Conservation (phyloP, 2,888 invertebrate species). For the Ceriagrion tenellum region DNA sequence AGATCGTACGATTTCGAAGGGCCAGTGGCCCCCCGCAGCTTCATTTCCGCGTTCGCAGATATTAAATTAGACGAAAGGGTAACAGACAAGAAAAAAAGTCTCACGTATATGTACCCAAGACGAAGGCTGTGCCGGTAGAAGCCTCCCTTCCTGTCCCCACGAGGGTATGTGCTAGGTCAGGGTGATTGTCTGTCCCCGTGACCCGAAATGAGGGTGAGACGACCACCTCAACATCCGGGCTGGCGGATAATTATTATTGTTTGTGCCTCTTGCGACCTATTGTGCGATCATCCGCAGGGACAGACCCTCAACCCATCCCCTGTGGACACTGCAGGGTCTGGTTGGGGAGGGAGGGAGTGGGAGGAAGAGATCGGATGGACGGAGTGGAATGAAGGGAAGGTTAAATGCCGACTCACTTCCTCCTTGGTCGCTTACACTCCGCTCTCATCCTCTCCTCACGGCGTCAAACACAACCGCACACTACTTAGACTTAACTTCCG, state of each 20-base stretch:
- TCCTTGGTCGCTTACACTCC: neutral
- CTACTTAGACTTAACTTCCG: neutral
- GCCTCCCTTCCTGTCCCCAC: neutral
- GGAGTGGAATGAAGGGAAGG: neutral
- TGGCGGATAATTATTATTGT: slow-evolving; percentile 59
- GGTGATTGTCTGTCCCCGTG: neutral
- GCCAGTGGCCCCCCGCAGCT: neutral
- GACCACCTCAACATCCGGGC: neutral
- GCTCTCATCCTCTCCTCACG: neutral
- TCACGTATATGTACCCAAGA: neutral
- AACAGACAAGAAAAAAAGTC: neutral
- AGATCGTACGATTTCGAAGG: neutral
- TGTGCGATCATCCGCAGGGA: slow-evolving; percentile 33
- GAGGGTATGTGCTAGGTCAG: neutral
- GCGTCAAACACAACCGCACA: neutral
- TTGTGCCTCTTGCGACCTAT: slow-evolving; percentile 14
- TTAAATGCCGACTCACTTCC: slow-evolving; percentile 57
- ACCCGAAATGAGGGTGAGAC: neutral
- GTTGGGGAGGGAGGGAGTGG: neutral
- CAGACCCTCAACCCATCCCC: neutral
- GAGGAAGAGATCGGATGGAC: neutral
- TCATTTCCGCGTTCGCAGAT: neutral
- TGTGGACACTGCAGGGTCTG: neutral
- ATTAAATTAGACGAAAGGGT: neutral
- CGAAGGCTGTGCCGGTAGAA: neutral